Base-by-base conservation (phyloP, 2,888 invertebrate species). In the Caradrina kadenii region DNA sequence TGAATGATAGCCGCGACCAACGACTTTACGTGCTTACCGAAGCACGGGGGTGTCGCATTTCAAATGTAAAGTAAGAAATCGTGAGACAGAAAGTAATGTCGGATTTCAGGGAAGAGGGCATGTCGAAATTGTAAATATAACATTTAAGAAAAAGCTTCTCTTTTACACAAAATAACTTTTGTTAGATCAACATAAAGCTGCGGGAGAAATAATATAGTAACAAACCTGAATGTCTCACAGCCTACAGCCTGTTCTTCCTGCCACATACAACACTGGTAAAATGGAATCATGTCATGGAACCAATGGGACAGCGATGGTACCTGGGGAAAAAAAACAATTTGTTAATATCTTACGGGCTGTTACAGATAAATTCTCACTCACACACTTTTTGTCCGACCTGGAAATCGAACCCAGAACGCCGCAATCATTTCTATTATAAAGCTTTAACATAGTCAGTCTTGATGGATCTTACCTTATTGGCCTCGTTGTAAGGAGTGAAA, bases 241-340 rank as follows among this genome's bases (percentile, higher is more conserved):
- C 99, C 98, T 21, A 99, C 98, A 0, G 98, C 97, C 66, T 99
- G 98, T 89, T 98, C 98, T 76, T 98, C 97, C 92, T 98, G 98
- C 99, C 99, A 99, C 88, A 97, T 96, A 89, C 99, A 99, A 90
- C 99, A 99, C 77, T 98, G 97, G 91, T 99, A 99, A 96, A 98
- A 99, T 0, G 99, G 99, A 81, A 98, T 97, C 95, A 99, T 97
- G 88, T 99, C 99, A 89, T 99, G 98, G 96, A 98, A 98, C 99
- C 99, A 99, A 91, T 99, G 98, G 1, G 99, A 99, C 66, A 99
- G 92, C 0, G 98, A 98, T 1, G 99, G 99, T 0, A 98, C 98
- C 96, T 96, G 80, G 5, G 26, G 50, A 73, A 62, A 42, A 7
- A 93, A 93, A 82, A 39, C 26, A 8, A 56, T 8, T 45, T n/a